These are phyloP conservation scores for Ochotona princeps DNA, from an alignment of 2,113 vertebrate species.

Conservation along the genomic window DNA sequence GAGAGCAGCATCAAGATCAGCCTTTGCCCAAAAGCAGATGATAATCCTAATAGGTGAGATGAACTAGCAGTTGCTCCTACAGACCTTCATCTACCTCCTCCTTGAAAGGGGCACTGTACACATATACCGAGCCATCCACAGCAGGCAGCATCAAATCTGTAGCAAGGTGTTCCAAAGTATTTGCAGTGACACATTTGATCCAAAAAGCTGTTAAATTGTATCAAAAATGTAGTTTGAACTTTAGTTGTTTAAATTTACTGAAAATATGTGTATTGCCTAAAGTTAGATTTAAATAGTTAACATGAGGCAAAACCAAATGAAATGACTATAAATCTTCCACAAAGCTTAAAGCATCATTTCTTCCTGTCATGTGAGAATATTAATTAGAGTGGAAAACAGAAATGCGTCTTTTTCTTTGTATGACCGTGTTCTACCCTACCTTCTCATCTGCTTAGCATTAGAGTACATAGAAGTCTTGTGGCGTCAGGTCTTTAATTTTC, in stretches of 20 bases:
- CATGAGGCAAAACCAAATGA: not conserved
- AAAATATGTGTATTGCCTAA: not conserved
- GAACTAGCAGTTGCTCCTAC: not conserved
- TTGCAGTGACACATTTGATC: not conserved
- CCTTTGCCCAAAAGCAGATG: not conserved
- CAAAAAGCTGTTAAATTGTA: not conserved
- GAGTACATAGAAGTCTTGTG: not conserved
- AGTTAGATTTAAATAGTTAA: not conserved
- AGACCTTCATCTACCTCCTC: not conserved
- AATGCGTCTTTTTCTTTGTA: not conserved
- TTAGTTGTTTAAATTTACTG: not conserved
- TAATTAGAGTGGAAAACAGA: not conserved
- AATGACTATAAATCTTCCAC: not conserved
- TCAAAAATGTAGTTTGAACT: not conserved
- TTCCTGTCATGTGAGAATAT: not conserved
- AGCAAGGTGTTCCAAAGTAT: not conserved
- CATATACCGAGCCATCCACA: rapidly evolving
- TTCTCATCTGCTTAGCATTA: not conserved
- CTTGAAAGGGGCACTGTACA: not conserved
- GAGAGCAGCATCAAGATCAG: not conserved
- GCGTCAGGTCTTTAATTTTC: not conserved
- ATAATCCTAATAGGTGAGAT: not conserved
- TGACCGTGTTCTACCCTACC: not conserved
- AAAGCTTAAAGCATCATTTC: not conserved
- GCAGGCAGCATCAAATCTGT: not conserved